Evolutionary conservation across 2,888 invertebrate genomes (phyloP), one percentile per base, ranked within the genome.

Genomic region (Mesoligia furuncula): DNA sequence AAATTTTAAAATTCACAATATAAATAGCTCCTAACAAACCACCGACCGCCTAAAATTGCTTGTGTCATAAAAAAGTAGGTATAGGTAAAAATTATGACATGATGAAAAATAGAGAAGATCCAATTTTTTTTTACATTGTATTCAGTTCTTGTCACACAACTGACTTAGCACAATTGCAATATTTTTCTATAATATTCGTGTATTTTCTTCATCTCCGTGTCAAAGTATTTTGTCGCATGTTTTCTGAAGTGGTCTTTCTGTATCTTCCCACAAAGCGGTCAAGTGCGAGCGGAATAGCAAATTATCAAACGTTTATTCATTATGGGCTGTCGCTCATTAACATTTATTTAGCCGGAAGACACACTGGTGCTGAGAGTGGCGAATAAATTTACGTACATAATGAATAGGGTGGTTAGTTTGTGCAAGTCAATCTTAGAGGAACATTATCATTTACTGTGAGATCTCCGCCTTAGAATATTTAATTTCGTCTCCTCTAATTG

Each of bases 221-320:
- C 51, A 7, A 51, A 51, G 20, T 20, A 20, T 51, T 51, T 51
- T 51, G 51, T 20, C 8, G 20, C 8, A 57, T n/a, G 11, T 57
- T 36, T 54, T 9, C 1, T 17, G 0, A 42, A 15, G 24, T 70
- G n/a, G 39, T 24, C 5, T 39, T 78, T 85, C 73, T 75, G 73
- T 11, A 48, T 7, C 7, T 61, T 17, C 13, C 45, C 64, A 62
- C n/a, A 0, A 39, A 31, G 24, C 5, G 45, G 42, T n/a, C 83
- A 82, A 85, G 80, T 87, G 89, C 83, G 85, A 83, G 75, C 78
- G 89, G 92, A 92, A 91, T 92, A 88, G 90, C 89, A 89, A 91
- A 89, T 90, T 92, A 92, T 92, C 91, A 89, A 88, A 86, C 88
- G 87, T 90, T 91, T 90, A 91, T 91, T 92, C 90, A 91, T 90